phyloP scores from a whole-genome alignment of 2,888 invertebrate species.

The Sesia apiformis region DNA sequence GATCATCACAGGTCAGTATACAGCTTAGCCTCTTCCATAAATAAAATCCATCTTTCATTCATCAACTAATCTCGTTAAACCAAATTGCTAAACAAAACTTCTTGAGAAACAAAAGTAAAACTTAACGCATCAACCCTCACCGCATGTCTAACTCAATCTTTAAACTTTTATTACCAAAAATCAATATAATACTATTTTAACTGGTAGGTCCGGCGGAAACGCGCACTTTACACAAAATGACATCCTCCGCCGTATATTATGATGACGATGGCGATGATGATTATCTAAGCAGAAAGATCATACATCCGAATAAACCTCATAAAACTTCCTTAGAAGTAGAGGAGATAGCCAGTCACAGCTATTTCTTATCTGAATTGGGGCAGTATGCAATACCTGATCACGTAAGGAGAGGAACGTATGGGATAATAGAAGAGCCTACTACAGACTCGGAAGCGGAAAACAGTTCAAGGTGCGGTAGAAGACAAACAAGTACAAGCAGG shows the following conservation, averaged over 20 bases:
- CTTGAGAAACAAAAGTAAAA: conserved; percentile 8
- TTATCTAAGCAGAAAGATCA: conserved; percentile 41
- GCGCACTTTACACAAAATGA: conserved; percentile 79
- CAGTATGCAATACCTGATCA: conserved; percentile 60
- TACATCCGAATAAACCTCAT: conserved; percentile 63
- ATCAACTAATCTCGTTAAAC: neutral
- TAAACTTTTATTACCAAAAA: conserved; percentile 27
- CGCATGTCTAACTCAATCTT: conserved; percentile 28
- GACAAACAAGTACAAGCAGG: conserved; percentile 38
- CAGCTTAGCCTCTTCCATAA: conserved; percentile 32
- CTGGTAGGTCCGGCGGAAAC: conserved; percentile 79
- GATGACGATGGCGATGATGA: conserved; percentile 66
- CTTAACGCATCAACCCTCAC: conserved; percentile 29
- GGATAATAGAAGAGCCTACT: conserved; percentile 67
- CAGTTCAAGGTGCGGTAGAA: conserved; percentile 35
- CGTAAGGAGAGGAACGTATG: conserved; percentile 56
- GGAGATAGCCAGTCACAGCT: conserved; percentile 76
- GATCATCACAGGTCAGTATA: conserved; percentile 75
- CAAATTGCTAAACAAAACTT: conserved; percentile 19
- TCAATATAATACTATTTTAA: conserved; percentile 59
- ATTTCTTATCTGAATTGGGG: conserved; percentile 70
- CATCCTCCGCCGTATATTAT: conserved; percentile 73
- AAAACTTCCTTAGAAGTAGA: conserved; percentile 73
- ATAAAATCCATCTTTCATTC: conserved; percentile 7
- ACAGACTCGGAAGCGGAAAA: conserved; percentile 68